Conservation (phyloP, 2,113 vertebrate species). For the Colius striatus region DNA sequence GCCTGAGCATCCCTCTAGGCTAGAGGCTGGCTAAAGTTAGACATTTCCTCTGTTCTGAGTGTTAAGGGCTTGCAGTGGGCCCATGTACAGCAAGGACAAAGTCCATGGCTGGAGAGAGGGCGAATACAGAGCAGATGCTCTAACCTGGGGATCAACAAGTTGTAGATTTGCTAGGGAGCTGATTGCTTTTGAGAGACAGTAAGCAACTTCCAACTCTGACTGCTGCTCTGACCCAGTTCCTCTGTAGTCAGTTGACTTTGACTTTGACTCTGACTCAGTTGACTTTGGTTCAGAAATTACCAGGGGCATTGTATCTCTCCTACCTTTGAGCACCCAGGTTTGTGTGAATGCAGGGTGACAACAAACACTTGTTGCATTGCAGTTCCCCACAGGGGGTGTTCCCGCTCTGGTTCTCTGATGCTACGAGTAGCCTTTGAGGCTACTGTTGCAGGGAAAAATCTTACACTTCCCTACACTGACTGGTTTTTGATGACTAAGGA, state of each 20-base stretch:
- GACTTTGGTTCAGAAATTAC: background rate
- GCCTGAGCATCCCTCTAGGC: background rate
- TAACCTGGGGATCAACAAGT: background rate
- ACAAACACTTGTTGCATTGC: background rate
- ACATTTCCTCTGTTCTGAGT: background rate
- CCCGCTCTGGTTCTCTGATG: background rate
- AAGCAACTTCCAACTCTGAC: background rate
- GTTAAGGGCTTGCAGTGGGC: background rate
- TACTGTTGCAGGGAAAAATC: background rate
- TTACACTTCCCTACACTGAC: background rate
- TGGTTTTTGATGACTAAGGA: background rate
- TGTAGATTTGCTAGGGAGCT: background rate
- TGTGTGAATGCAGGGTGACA: background rate
- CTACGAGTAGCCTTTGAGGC: background rate
- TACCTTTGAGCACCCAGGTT: background rate
- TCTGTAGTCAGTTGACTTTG: background rate
- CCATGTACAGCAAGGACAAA: background rate
- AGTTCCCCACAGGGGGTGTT: background rate
- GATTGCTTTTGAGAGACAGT: background rate
- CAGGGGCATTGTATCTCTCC: background rate
- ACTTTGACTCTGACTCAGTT: accelerated
- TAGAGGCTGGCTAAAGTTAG: accelerated
- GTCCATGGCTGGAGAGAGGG: background rate
- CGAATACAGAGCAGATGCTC: background rate
- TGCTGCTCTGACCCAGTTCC: background rate